Evolutionary conservation across 2,113 vertebrate genomes (phyloP), one percentile per base, ranked within the genome.

Genomic region (Anarhynchus alexandrinus): DNA sequence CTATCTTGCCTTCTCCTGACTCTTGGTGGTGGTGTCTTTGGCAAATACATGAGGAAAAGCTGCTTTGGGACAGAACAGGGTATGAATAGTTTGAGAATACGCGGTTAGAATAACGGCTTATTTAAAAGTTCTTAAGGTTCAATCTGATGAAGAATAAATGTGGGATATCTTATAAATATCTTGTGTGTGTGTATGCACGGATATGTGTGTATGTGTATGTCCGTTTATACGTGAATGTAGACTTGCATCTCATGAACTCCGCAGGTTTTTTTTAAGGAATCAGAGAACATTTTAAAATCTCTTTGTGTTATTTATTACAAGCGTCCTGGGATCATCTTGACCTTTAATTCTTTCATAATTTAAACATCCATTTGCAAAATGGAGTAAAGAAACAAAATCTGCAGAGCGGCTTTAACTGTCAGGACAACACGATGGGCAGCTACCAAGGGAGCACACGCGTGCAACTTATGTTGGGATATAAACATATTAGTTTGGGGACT

Each of bases 401-500:
- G 38, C 52, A 64, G 70, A 82, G 54, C 62, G 61, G 29, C 62
- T 76, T 80, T 25, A 58, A 73, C 45, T 93, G 84, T 65, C 93
- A 96, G 90, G 92, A 73, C 13, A 55, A 65, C 42, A 83, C 54
- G 52, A 57, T n/a, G 70, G 47, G 78, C 78, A 40, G 43, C 79
- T 34, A 76, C 88, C 76, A 58, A 73, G 95, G 90, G 89, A 97
- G 43, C 49, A 13, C 6, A 51, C 13, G 13, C 22, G 12, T 12
- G 49, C 80, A 87, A 83, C 92, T 96, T 96, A 92, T 55, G 55
- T 23, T 82, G 82, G 94, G 71, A 52, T 94, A 92, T 82, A 93
- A 97, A 96, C 83, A 94, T 97, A 97, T 98, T 96, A 96, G 96
- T 96, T 93, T 88, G 82, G 98, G 97, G 93, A 97, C 88, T 96